phyloP scores from a whole-genome alignment of 2,113 vertebrate species.

The Gadus chalcogrammus region DNA sequence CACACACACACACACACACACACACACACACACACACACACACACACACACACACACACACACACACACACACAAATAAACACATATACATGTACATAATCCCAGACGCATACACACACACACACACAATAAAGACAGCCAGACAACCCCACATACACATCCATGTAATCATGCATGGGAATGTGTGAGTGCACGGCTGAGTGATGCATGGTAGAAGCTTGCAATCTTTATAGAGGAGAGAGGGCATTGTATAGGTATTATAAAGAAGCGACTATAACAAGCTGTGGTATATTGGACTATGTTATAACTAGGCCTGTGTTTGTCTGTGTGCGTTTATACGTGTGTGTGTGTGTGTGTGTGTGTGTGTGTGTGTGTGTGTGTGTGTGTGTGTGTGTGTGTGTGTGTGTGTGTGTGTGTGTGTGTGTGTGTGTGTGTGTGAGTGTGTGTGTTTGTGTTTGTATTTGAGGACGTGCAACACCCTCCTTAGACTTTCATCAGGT shows the following conservation, averaged over 20 bases:
- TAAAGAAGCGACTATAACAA: too few species aligned
- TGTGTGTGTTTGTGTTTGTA: too few species aligned
- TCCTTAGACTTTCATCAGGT: background rate
- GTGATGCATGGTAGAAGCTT: too few species aligned
- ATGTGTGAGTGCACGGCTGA: too few species aligned
- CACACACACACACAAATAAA: slow-evolving; percentile 18
- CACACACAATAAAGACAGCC: background rate
- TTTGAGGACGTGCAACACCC: background rate
- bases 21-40: too few species aligned
- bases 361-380: background rate
- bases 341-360: too few species aligned
- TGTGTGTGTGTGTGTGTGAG: background rate
- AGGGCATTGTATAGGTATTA: too few species aligned
- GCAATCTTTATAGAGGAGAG: too few species aligned
- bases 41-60: slow-evolving; percentile 12
- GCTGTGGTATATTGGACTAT: too few species aligned
- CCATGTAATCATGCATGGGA: background rate
- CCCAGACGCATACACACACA: background rate
- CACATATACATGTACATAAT: background rate
- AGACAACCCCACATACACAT: background rate
- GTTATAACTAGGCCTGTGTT: too few species aligned
- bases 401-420: background rate
- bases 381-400: background rate
- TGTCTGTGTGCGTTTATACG: too few species aligned
- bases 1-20: background rate